Percentiles rank a stretch among this genome's conserved stretches.
Evolutionary conservation across 2,888 invertebrate genomes (phyloP).

Genomic region (Galerucella calmariensis): DNA sequence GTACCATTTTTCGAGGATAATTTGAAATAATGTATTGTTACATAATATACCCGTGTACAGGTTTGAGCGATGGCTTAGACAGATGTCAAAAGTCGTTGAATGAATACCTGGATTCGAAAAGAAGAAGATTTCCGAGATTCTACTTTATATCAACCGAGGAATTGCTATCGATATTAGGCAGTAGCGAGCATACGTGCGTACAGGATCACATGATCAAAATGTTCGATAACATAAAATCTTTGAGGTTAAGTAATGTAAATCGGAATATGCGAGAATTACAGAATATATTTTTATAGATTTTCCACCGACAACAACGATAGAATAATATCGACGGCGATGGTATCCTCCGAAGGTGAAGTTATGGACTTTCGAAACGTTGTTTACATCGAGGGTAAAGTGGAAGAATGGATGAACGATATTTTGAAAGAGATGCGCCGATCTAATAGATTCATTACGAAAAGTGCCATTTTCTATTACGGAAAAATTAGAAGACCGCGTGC

Average conservation of each 20-base stretch:
- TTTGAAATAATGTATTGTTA: background rate
- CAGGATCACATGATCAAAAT: constrained; percentile 96
- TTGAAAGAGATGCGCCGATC: constrained; percentile 85
- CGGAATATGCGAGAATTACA: background rate
- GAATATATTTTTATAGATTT: constrained; percentile 59
- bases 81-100: constrained; percentile 92
- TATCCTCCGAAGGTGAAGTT: constrained; percentile 87
- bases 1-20: background rate
- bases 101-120: constrained; percentile 88
- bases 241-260: constrained; percentile 63
- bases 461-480: constrained; percentile 88
- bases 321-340: constrained; percentile 81
- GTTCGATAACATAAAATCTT: constrained; percentile 89
- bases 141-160: constrained; percentile 96
- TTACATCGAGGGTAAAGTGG: constrained; percentile 83
- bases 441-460: constrained; percentile 87
- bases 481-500: constrained; percentile 76
- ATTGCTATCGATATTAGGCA: constrained; percentile 87
- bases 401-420: constrained; percentile 92
- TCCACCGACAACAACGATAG: constrained; percentile 74
- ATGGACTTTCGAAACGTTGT: constrained; percentile 84
- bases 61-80: constrained; percentile 80
- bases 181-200: constrained; percentile 83
- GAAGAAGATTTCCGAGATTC: constrained; percentile 89
- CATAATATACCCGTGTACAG: constrained; percentile 67